Evolutionary conservation across 2,113 vertebrate genomes (phyloP).

Genomic region (Eretmochelys imbricata): DNA sequence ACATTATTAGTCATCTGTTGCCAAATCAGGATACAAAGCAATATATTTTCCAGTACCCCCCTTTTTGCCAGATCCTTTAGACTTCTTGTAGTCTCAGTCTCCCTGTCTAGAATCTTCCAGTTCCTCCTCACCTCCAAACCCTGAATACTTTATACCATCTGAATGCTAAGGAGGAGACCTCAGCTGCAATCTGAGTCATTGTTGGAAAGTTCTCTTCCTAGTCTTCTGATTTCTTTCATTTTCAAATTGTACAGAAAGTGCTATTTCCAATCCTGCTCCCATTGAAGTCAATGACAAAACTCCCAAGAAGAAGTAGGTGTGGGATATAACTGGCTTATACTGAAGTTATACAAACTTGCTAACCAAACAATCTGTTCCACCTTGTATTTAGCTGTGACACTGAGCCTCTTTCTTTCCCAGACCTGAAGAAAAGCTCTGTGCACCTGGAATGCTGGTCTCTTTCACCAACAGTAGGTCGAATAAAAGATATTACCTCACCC

Average conservation of each 20-base stretch:
- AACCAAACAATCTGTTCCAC: no score
- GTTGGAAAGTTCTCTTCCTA: neutral
- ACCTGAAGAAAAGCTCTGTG: no score
- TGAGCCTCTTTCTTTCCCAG: no score
- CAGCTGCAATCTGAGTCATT: neutral
- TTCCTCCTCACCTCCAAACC: neutral
- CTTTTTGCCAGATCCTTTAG: slow-evolving; percentile 2
- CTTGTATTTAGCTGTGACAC: no score
- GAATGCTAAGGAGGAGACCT: neutral
- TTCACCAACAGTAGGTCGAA: no score
- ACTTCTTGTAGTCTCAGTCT: neutral
- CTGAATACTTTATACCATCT: neutral
- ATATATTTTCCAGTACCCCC: neutral
- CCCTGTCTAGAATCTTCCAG: slow-evolving; percentile 1
- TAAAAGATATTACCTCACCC: no score
- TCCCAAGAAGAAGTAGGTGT: no score
- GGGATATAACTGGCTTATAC: neutral
- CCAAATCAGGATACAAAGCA: slow-evolving; percentile 8
- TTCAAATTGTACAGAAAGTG: neutral
- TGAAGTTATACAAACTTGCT: neutral
- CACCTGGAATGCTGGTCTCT: no score
- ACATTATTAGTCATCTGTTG: neutral
- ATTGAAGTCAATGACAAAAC: no score
- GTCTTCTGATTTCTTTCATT: slow-evolving; percentile 26
- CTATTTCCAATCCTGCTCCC: neutral